phyloP scores from a whole-genome alignment of 2,888 invertebrate species.

The Leucophenga montana region DNA sequence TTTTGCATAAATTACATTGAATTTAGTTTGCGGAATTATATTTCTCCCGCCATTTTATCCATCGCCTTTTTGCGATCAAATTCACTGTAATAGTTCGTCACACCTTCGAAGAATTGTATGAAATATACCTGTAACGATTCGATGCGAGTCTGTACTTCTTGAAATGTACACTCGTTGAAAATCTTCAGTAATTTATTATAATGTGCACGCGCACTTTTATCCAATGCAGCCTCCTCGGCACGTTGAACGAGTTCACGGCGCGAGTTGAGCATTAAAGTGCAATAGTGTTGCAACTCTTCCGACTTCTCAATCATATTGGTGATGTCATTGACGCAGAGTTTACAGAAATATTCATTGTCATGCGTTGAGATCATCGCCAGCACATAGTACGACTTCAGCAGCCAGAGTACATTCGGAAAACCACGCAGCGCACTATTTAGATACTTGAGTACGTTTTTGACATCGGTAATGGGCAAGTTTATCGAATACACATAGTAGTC shows the following conservation, averaged over 20 bases:
- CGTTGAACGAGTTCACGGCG: not conserved
- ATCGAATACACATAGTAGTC: not conserved
- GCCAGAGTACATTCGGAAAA: not conserved
- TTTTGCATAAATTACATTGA: no score
- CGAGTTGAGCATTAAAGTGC: not conserved
- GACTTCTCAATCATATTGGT: not conserved
- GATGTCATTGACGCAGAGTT: not conserved
- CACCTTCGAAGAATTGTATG: not conserved
- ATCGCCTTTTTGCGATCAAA: no score
- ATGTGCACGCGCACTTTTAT: not conserved
- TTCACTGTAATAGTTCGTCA: not conserved
- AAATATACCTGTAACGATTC: not conserved
- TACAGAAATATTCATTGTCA: not conserved
- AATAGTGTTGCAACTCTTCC: not conserved
- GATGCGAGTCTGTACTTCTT: not conserved
- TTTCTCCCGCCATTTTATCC: no score
- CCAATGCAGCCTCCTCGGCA: not conserved
- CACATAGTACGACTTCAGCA: not conserved
- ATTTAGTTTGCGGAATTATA: no score
- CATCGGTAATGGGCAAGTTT: not conserved
- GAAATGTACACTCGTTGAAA: not conserved
- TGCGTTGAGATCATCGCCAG: not conserved
- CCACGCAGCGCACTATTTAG: not conserved
- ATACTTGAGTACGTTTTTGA: not conserved
- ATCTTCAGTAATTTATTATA: not conserved